Percentiles rank a stretch among this genome's conserved stretches.
Conservation (phyloP, 2,113 vertebrate species). For the Thunnus maccoyii region DNA sequence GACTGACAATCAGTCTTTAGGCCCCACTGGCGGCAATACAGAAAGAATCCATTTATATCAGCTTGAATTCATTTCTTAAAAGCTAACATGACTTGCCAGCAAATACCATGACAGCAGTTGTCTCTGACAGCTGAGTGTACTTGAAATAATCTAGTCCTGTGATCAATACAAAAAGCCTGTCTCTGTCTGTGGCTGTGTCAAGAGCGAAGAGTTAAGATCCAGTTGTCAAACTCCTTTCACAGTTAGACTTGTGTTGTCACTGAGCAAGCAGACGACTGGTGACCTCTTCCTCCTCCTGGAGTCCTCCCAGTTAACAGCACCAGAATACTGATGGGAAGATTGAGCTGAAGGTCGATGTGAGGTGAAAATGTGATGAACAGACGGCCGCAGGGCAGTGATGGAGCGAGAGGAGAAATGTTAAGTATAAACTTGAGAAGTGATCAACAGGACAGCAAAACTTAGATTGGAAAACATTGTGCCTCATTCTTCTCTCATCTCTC, state of each 20-base stretch:
- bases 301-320: constrained; percentile 1
- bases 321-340: constrained; percentile 60
- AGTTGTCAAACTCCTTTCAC: constrained; percentile 30
- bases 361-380: constrained; percentile 55
- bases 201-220: constrained; percentile 29
- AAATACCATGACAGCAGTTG: background rate
- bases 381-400: constrained; percentile 34
- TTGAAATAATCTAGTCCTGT: constrained; percentile 31
- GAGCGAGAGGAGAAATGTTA: constrained; percentile 19
- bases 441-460: constrained; percentile 33
- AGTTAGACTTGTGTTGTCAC: constrained; percentile 36
- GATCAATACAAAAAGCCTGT: constrained; percentile 33
- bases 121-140: background rate
- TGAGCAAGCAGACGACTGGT: constrained; percentile 17
- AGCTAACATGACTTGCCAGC: background rate
- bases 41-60: background rate
- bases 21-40: background rate
- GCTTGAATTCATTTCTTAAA: background rate
- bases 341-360: constrained; percentile 26
- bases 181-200: background rate
- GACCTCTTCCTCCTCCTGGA: constrained; percentile 10
- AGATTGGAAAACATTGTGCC: constrained; percentile 27
- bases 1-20: background rate
- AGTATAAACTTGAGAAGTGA: constrained; percentile 42
- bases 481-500: constrained; percentile 7